These are phyloP conservation scores for Polyploca ridens DNA, from an alignment of 2,888 invertebrate genomes.

Conservation along the genomic window DNA sequence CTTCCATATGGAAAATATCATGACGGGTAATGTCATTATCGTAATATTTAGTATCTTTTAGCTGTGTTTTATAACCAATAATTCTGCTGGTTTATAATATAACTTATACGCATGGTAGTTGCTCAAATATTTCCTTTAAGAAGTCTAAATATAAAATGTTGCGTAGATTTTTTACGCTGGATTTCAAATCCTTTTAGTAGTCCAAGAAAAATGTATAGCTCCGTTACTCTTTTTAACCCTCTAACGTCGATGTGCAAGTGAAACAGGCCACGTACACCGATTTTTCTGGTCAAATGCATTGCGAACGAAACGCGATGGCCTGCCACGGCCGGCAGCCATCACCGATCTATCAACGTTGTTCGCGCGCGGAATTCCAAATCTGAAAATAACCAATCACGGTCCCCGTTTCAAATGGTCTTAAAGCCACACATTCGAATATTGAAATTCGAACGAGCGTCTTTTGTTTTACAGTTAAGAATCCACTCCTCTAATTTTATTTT, in stretches of 20 bases:
- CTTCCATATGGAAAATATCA: neutral
- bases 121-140: too few species aligned
- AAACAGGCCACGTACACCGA: slow-evolving; percentile 63
- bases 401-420: slow-evolving; percentile 67
- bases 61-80: too few species aligned
- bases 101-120: too few species aligned
- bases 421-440: slow-evolving; percentile 57
- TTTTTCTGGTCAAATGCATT: slow-evolving; percentile 81
- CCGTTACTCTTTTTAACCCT: slow-evolving; percentile 38
- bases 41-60: too few species aligned
- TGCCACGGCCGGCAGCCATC: slow-evolving; percentile 58
- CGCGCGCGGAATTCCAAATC: slow-evolving; percentile 78
- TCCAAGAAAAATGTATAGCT: slow-evolving; percentile 12
- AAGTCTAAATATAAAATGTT: neutral
- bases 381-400: slow-evolving; percentile 72
- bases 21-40: neutral
- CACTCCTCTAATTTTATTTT: slow-evolving; percentile 32
- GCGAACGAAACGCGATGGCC: slow-evolving; percentile 54
- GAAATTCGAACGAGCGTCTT: slow-evolving; percentile 69
- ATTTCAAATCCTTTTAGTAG: neutral
- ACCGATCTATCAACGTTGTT: slow-evolving; percentile 76
- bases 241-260: slow-evolving; percentile 34
- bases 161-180: neutral
- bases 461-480: slow-evolving; percentile 65
- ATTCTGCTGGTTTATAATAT: too few species aligned